Evolutionary conservation across 2,797 vertebrate genomes (phyloP), one percentile per base, ranked within the genome.

Genomic region (Acestrorhynchus altus): DNA sequence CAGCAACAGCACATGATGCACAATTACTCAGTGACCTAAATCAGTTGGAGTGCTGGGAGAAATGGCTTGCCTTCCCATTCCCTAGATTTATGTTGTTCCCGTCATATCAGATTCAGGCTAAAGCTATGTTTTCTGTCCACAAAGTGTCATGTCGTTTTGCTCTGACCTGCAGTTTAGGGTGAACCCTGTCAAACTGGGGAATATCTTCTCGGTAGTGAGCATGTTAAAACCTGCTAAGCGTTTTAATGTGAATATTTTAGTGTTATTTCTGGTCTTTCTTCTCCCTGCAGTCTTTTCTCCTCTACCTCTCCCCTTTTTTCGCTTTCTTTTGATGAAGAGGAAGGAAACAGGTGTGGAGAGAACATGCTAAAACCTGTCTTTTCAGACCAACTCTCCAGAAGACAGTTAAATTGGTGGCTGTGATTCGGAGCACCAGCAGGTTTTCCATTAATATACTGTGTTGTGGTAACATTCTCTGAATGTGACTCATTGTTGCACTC

Each of bases 1-100:
- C 70, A n/a, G 35, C 65, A 56, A 71, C 68, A 78, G 20, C 31
- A 70, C 66, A 52, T 74, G 40, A 69, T 76, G 65, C 54, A 77
- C 81, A 77, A 83, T 39, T 75, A 80, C 61, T 78, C 59, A 18
- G 68, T 83, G 83, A 83, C 76, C 71, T 70, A 39, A 46, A 79
- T 83, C 49, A 8, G 46, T 22, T 46, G 80, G 57, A 20, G 46
- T 67, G 66, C 74, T 54, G 28, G 51, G 52, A 64, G 57, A 63
- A 39, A 35, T 52, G 54, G 76, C 26, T 42, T 11, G 35, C n/a
- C 31, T 40, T 61, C 47, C 69, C 20, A 56, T 24, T 35, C 28
- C n/a, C 18, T 1, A 54, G 47, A 54, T 51, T 51, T n/a, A 20
- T 16, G 24, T 18, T 68, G 67, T 35, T 35, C 31, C 26, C 16